Conservation (phyloP, 2,113 vertebrate genomes). For the Apeltes quadracus region DNA sequence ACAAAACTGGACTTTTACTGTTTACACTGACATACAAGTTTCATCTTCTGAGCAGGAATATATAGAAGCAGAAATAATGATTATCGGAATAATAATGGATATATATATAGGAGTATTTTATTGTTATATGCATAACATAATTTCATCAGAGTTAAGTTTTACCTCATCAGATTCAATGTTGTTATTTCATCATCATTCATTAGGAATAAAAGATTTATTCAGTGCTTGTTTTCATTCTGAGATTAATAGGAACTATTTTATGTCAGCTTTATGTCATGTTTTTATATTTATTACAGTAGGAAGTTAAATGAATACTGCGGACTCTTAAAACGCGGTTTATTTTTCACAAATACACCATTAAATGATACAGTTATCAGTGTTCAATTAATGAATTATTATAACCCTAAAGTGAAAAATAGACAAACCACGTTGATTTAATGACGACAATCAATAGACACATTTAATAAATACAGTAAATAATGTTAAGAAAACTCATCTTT, state of each 20-base stretch:
- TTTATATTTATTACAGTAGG: accelerated
- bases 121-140: no score
- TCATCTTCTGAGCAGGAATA: no score
- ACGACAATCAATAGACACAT: neutral
- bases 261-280: neutral
- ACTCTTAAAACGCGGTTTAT: neutral
- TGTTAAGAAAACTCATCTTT: neutral
- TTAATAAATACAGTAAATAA: neutral
- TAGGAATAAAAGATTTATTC: neutral
- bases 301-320: no score
- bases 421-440: neutral
- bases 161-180: neutral
- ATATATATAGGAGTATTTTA: no score
- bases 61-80: no score
- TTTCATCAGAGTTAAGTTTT: no score
- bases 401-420: neutral
- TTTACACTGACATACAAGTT: no score
- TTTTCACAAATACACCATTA: neutral
- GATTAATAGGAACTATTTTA: neutral
- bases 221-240: no score
- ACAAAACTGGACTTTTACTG: no score
- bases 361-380: neutral
- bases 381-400: no score
- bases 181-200: no score
- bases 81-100: no score